These are phyloP conservation scores for Achroia grisella DNA, from an alignment of 1,140 invertebrate species.

Conservation along the genomic window DNA sequence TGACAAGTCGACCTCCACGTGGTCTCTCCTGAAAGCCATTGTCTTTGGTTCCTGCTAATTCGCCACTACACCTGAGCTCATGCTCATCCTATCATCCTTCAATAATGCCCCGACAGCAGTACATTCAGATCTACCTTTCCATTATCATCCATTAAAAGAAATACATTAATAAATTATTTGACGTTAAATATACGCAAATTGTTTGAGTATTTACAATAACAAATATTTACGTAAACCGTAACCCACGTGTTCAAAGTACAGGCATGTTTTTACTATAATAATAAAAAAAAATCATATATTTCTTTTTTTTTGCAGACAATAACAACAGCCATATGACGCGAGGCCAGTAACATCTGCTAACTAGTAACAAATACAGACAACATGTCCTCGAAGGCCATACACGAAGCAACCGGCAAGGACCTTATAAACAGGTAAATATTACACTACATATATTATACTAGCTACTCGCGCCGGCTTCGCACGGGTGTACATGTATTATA, in stretches of 20 bases:
- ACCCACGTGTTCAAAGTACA: background rate
- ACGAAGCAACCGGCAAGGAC: conserved; percentile 96
- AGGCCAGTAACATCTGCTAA: conserved; percentile 12
- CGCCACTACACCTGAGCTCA: no score
- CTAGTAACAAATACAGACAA: conserved; percentile 19
- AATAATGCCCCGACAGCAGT: no score
- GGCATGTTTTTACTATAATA: no score
- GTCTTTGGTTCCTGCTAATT: no score
- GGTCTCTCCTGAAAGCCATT: no score
- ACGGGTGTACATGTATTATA: no score
- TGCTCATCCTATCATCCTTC: no score
- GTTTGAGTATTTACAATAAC: background rate
- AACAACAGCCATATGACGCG: conserved; percentile 41
- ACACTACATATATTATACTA: background rate
- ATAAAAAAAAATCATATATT: background rate
- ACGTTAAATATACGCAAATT: background rate
- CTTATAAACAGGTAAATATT: conserved; percentile 83
- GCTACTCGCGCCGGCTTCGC: no score
- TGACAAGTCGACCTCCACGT: no score
- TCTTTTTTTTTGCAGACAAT: background rate
- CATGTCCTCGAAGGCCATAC: conserved; percentile 99
- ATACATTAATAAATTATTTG: no score
- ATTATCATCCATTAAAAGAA: no score
- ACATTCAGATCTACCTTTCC: no score
- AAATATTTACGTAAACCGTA: background rate